Base-by-base conservation (phyloP, 64 coral and sea anemone genomes). In the Catalaphyllia jardinei region DNA sequence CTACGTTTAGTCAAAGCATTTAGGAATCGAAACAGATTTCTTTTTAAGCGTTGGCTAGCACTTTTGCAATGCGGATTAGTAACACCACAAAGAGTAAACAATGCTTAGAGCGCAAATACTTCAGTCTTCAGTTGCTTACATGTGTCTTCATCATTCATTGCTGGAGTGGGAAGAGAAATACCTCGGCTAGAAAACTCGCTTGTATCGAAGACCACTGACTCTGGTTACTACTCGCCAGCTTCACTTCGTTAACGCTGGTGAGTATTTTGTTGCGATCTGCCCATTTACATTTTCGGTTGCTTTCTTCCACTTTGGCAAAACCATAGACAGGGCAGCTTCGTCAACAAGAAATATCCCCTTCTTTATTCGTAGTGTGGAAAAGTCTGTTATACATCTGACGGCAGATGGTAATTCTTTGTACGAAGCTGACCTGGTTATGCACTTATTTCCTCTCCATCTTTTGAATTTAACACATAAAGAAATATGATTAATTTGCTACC, bases 271-370 rank as follows among this genome's bases (percentile, higher is more conserved):
- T 85, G 30, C 62, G 62, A 85, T 71, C 81, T 85, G 63, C 81
- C 63, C 81, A 71, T 85, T 85, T 3, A 13, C 8, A 69, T 17
- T 85, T 85, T 38, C 81, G 33, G 27, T 85, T 85, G 63, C 39
- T 33, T 75, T 75, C 18, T 39, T 17, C 31, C 31, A 62, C 78
- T 85, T 85, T 85, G 81, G 38, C 81, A 85, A 51, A 39, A 69
- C 35, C 81, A 85, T 71, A 85, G 81, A 51, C 81, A 71, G 81
- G 81, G 81, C 81, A 85, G 81, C 81, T 85, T 85, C 81, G 81
- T 85, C 81, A 85, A 50, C 59, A 71, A 51, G 31, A 16, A 67
- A 25, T 22, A n/a, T 69, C 25, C 22, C n/a, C 67, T 50, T 14
- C 35, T 16, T 25, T 14, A 22, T 10, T 18, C 1, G 3, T 17